These are phyloP conservation scores for Ascidia mentula DNA, from an alignment of 23 tunicate genomes.

Conservation along the genomic window DNA sequence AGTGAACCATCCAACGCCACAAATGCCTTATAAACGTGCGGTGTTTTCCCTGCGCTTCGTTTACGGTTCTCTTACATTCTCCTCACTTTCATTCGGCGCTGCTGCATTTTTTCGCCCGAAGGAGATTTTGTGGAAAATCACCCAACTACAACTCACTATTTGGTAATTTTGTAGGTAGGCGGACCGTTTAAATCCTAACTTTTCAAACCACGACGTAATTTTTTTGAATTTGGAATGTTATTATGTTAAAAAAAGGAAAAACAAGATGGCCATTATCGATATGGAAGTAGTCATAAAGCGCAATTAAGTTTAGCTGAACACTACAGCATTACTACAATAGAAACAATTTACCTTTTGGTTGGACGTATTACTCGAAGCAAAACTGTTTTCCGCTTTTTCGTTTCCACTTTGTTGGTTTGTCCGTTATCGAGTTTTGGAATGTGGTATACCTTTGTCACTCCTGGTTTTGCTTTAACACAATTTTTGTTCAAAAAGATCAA, in stretches of 20 bases:
- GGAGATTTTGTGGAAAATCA: background rate
- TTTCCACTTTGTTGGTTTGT: constrained; percentile 22
- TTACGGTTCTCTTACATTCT: background rate
- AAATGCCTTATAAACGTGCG: constrained; percentile 7
- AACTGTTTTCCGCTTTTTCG: constrained; percentile 37
- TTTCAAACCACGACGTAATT: background rate
- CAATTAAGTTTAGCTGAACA: too few species aligned
- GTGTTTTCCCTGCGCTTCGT: background rate
- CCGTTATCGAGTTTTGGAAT: background rate
- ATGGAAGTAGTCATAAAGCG: too few species aligned
- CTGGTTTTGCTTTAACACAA: background rate
- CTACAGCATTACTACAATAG: too few species aligned
- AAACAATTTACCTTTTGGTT: constrained; percentile 33
- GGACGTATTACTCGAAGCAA: constrained; percentile 37
- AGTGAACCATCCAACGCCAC: background rate
- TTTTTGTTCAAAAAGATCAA: background rate
- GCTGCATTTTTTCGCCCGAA: background rate
- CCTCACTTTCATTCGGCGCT: background rate
- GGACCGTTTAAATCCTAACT: background rate
- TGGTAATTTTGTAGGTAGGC: background rate
- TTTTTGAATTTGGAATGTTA: background rate
- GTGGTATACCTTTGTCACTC: background rate
- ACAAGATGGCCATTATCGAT: too few species aligned
- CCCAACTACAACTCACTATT: background rate
- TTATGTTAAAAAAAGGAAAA: background rate